These are phyloP conservation scores for Pseudocheirus occidentalis DNA, from an alignment of 2,797 vertebrate genomes.

Conservation along the genomic window DNA sequence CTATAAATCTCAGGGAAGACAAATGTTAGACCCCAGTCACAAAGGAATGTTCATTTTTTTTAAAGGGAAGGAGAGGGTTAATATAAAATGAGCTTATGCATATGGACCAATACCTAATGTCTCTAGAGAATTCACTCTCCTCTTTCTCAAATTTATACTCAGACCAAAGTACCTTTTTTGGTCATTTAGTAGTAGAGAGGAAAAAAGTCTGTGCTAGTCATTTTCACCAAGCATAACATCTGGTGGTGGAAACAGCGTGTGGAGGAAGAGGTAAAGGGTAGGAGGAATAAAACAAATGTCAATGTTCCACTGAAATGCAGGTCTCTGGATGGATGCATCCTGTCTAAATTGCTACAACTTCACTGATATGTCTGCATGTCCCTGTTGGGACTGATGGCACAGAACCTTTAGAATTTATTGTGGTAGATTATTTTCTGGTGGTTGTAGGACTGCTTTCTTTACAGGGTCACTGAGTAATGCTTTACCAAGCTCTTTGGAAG, in stretches of 20 bases:
- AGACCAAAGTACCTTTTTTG: neutral
- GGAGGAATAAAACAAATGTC: neutral
- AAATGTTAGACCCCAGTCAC: neutral
- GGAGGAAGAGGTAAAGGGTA: neutral
- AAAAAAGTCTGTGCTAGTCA: neutral
- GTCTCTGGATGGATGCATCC: neutral
- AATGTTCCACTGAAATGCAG: neutral
- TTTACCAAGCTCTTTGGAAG: neutral
- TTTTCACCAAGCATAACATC: neutral
- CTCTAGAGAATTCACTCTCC: neutral
- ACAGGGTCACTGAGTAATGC: neutral
- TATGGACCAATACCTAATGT: neutral
- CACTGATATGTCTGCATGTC: neutral
- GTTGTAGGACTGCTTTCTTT: neutral
- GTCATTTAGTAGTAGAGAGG: neutral
- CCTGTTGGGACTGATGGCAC: neutral
- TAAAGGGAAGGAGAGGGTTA: neutral
- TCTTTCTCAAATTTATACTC: neutral
- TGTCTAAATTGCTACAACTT: neutral
- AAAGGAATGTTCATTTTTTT: neutral
- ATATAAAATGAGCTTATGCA: neutral
- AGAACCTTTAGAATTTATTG: neutral
- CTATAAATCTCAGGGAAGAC: neutral
- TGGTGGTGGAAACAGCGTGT: neutral
- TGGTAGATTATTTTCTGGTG: neutral